phyloP scores from a whole-genome alignment of 2,888 invertebrate species.

The Platerodrilus igneus region DNA sequence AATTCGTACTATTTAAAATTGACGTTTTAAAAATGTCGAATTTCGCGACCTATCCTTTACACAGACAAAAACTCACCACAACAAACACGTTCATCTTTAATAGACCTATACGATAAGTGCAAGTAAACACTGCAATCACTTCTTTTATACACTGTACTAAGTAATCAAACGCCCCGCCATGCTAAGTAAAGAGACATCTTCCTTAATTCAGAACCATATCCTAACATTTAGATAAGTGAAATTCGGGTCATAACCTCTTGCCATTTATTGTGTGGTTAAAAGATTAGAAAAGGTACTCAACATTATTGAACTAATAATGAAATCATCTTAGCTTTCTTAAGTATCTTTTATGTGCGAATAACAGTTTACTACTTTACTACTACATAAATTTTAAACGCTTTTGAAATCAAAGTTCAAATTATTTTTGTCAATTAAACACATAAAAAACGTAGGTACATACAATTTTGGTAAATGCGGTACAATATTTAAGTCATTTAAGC shows the following conservation, averaged over 20 bases:
- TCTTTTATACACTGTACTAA: conserved; percentile 39
- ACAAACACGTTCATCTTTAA: conserved; percentile 40
- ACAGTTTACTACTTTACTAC: no score
- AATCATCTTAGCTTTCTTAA: background rate
- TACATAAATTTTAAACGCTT: no score
- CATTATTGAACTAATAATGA: no score
- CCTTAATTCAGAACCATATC: conserved; percentile 34
- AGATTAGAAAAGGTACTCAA: conserved; percentile 16
- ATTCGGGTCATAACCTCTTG: conserved; percentile 46
- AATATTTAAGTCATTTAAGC: no score
- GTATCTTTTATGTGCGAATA: conserved; percentile 1
- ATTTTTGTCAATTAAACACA: no score
- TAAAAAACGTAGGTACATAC: no score
- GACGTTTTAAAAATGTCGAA: no score
- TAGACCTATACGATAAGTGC: conserved; percentile 36
- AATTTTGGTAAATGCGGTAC: no score
- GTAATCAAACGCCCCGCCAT: conserved; percentile 39
- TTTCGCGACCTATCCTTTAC: no score
- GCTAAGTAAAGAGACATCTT: conserved; percentile 37
- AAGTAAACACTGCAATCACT: conserved; percentile 28
- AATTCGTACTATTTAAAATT: no score
- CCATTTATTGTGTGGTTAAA: conserved; percentile 24
- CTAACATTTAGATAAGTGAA: conserved; percentile 46
- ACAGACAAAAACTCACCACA: conserved; percentile 34
- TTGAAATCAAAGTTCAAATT: no score